Conservation (phyloP, 1,140 invertebrate genomes). For the Drosophila cardini region DNA sequence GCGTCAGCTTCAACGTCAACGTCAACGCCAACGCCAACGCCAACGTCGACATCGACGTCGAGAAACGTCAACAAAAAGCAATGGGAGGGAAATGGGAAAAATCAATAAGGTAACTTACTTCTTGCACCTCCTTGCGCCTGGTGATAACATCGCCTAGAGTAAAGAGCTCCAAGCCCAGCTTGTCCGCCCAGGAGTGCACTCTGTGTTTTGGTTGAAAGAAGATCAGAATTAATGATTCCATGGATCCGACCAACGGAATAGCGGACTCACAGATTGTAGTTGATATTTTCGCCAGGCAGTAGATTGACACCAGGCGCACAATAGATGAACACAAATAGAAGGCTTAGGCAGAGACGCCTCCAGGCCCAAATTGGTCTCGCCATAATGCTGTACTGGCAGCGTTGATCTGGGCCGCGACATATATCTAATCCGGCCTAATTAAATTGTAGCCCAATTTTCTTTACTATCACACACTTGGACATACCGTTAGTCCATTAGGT, state of each 20-base stretch:
- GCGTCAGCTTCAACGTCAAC: not conserved
- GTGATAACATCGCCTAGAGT: slow-evolving; percentile 90
- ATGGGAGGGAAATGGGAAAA: slow-evolving; percentile 60
- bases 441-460: slow-evolving; percentile 54
- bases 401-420: slow-evolving; percentile 63
- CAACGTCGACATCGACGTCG: too few species aligned
- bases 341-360: slow-evolving; percentile 66
- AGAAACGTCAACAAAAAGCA: slow-evolving; percentile 46
- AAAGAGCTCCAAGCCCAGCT: slow-evolving; percentile 89
- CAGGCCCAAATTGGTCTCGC: slow-evolving; percentile 51
- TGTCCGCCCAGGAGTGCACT: slow-evolving; percentile 90
- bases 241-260: not conserved
- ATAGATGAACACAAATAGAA: slow-evolving; percentile 61
- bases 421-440: slow-evolving; percentile 55
- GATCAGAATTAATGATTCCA: slow-evolving; percentile 6
- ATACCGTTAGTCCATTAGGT: not conserved
- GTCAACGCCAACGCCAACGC: not conserved
- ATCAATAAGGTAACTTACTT: slow-evolving; percentile 85
- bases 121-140: slow-evolving; percentile 89
- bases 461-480: slow-evolving; percentile 21
- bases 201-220: slow-evolving; percentile 80
- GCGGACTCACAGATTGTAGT: slow-evolving; percentile 81
- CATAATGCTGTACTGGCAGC: slow-evolving; percentile 39
- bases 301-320: slow-evolving; percentile 56
- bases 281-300: slow-evolving; percentile 75